Base-by-base conservation (phyloP, 1,140 invertebrate genomes). In the Antheraea pernyi region DNA sequence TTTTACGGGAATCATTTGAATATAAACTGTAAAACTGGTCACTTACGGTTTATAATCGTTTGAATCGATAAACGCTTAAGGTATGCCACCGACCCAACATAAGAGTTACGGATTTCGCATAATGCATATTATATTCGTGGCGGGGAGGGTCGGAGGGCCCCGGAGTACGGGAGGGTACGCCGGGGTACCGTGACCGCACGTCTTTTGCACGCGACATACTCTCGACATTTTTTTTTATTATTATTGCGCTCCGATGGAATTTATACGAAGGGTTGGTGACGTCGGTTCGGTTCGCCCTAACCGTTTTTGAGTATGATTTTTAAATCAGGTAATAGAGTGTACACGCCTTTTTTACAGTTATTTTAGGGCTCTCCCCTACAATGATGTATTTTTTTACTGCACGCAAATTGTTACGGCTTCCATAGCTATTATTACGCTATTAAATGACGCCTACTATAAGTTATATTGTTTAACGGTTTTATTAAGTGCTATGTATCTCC, bases 41-140 rank as follows among this genome's bases (percentile, higher is more conserved):
- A 16, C n/a, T 59, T 13, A 65, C 13, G 3, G 13, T 9, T 59
- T 10, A 67, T 19, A 19, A 10, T 48, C 16, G 46, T 53, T 1
- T 53, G 46, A 11, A 53, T 53, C 68, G 62, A 9, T 11, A 19
- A 46, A 59, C 0, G 71, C 75, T 83, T 83, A 84, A 86, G 85
- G 81, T 86, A 87, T 88, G 84, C 81, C 80, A 76, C 68, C 74
- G 75, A 84, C 72, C 81, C 77, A 73, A 83, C 82, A 87, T 82
- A 85, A 91, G 86, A 91, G 86, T 91, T 87, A 91, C 86, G 87
- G 89, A 91, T 91, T 89, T 91, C 89, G 89, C 89, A 91, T 91
- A 91, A 91, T 89, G 89, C 89, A 89, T 91, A 89, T 88, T 91
- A 91, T 89, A 91, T 91, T 89, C 85, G 79, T 72, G 76, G 72